Evolutionary conservation across 2,888 invertebrate genomes (phyloP), one percentile per base, ranked within the genome.

Genomic region (Trilocha varians): DNA sequence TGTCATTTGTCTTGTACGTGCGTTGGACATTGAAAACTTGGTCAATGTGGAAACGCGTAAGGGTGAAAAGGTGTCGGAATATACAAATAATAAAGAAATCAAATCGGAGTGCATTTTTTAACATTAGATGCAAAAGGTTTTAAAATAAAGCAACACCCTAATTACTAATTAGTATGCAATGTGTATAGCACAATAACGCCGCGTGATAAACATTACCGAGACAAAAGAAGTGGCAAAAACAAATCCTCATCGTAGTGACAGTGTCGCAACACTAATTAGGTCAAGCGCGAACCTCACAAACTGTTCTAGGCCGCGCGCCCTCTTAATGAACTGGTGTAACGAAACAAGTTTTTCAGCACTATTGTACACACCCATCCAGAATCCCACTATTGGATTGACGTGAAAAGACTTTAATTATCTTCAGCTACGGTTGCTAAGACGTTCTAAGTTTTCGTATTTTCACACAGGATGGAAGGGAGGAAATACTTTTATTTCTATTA

Each of bases 281-380:
- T 76, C 76, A 76, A 76, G 76, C 74, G 62, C 66, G 66, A 70
- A 61, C 64, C 62, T 67, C 70, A 61, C 69, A 68, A 73, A 69
- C 77, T 68, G 64, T 64, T 68, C 66, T 57, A 64, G 65, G 62
- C 65, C 61, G 57, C 48, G 60, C 65, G 65, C 65, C 70, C 73
- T 68, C 76, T 72, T 78, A 79, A 78, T 77, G 76, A 78, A 77
- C 74, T 70, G 59, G 65, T 70, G 68, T 70, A 71, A 70, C 69
- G 70, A 76, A 78, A 76, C 78, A 66, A 68, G 64, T 67, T 75
- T 73, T 75, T 71, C 64, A 70, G 65, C 61, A 59, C 67, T 58
- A 64, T 70, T 64, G 61, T 66, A 62, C 45, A 45, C 41, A 46
- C 42, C 44, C 41, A 36, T 36, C 44, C 45, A 41, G 38, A 38